Conservation (phyloP, 2,797 vertebrate genomes). For the Amblyraja radiata region DNA sequence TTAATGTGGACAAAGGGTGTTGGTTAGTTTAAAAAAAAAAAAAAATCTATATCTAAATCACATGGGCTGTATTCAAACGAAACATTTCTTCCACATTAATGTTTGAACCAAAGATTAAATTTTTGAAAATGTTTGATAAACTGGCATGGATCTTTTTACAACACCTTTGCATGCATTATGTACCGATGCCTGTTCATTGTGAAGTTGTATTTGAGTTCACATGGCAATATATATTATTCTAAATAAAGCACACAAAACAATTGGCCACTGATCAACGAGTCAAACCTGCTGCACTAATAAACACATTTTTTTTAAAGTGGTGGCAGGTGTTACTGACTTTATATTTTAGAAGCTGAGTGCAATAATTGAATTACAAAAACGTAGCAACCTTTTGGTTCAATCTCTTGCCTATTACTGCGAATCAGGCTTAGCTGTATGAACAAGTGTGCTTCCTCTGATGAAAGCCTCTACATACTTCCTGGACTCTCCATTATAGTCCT, state of each 20-base stretch:
- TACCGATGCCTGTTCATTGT: not conserved
- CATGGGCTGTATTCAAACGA: not conserved
- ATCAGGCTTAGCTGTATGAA: no score
- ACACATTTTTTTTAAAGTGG: not conserved
- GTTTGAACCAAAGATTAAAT: conserved; percentile 6
- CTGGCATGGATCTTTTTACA: not conserved
- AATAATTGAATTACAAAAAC: not conserved
- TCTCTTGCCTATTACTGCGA: not conserved
- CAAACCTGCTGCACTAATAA: not conserved
- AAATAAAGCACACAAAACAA: not conserved
- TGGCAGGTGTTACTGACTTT: not conserved
- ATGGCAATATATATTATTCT: not conserved
- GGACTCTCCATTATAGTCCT: no score
- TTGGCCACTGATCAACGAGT: not conserved
- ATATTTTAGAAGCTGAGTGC: not conserved
- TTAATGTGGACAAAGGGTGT: not conserved
- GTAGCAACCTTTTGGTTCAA: not conserved
- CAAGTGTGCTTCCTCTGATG: no score
- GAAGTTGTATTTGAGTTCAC: not conserved
- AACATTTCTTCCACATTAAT: not conserved
- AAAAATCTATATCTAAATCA: not conserved
- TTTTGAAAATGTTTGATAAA: not conserved
- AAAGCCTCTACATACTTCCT: no score
- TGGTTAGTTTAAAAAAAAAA: not conserved
- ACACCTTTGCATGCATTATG: not conserved